A percentile compares a stretch with the other conserved stretches of the same genome.
Conservation (phyloP, 2,797 vertebrate genomes). For the Trachurus trachurus region DNA sequence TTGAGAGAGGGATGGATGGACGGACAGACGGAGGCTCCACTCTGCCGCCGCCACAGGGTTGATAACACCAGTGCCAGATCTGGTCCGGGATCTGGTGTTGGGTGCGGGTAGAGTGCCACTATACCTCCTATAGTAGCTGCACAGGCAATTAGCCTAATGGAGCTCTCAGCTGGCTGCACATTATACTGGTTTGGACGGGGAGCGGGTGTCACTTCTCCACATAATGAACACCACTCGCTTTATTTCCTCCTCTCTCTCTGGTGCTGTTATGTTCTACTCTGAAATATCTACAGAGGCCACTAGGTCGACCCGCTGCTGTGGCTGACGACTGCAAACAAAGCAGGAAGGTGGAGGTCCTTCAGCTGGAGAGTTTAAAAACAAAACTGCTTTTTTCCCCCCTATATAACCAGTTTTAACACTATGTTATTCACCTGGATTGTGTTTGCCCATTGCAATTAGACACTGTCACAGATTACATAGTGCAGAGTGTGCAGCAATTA, state of each 20-base stretch:
- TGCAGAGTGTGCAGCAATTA: not conserved
- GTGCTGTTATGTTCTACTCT: not conserved
- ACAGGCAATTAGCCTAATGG: constrained; percentile 69
- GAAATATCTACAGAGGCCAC: constrained; percentile 4
- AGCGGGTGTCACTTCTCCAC: constrained; percentile 30
- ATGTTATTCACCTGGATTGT: not conserved
- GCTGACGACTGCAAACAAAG: not conserved
- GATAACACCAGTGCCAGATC: constrained; percentile 32
- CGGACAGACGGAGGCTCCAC: not conserved
- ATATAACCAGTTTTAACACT: too few species aligned
- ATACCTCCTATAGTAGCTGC: constrained; percentile 27
- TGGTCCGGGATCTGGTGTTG: constrained; percentile 34
- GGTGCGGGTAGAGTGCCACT: constrained; percentile 35
- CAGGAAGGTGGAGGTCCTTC: not conserved
- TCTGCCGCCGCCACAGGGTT: not conserved
- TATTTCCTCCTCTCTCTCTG: constrained; percentile 1
- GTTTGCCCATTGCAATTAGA: not conserved
- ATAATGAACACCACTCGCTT: constrained; percentile 35
- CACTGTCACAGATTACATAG: too few species aligned
- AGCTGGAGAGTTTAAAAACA: not conserved
- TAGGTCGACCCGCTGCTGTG: not conserved
- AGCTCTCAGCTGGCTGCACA: constrained; percentile 46
- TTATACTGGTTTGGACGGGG: constrained; percentile 25
- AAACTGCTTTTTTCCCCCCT: not conserved
- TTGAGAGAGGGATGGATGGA: constrained; percentile 41